Evolutionary conservation across 1,140 invertebrate genomes (phyloP).

Genomic region (Achroia grisella): DNA sequence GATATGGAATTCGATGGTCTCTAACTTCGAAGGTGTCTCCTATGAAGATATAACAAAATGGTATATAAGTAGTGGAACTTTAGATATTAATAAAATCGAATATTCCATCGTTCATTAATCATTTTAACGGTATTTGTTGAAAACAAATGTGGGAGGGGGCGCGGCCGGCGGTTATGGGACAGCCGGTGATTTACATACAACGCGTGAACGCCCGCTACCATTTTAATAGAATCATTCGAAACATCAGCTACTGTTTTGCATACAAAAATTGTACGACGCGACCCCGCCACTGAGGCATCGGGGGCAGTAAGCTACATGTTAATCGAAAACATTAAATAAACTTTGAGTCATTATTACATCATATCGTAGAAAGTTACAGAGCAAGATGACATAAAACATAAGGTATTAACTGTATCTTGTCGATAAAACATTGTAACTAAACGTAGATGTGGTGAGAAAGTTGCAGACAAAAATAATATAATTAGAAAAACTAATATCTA

Average conservation of each 20-base stretch:
- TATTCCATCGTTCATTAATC: slow-evolving; percentile 17
- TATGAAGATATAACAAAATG: too few species aligned
- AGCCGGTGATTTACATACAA: slow-evolving; percentile 23
- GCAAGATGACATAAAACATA: too few species aligned
- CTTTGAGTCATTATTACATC: too few species aligned
- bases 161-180: slow-evolving; percentile 3
- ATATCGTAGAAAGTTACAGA: too few species aligned
- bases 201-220: slow-evolving; percentile 1
- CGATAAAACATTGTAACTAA: too few species aligned
- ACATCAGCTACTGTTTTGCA: slow-evolving; percentile 22
- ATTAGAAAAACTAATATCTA: too few species aligned
- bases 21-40: too few species aligned
- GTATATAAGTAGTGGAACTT: too few species aligned
- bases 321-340: neutral
- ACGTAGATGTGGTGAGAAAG: too few species aligned
- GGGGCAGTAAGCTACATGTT: neutral
- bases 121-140: slow-evolving; percentile 27
- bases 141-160: neutral
- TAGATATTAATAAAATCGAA: slow-evolving; percentile 13
- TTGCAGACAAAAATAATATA: too few species aligned
- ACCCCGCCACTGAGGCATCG: neutral
- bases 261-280: slow-evolving; percentile 6
- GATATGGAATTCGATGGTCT: too few species aligned
- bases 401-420: too few species aligned
- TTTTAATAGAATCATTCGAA: slow-evolving; percentile 26